Evolutionary conservation across 1,140 invertebrate species (phyloP), one percentile per base, ranked within the genome.

Genomic region (Chironomus tepperi): DNA sequence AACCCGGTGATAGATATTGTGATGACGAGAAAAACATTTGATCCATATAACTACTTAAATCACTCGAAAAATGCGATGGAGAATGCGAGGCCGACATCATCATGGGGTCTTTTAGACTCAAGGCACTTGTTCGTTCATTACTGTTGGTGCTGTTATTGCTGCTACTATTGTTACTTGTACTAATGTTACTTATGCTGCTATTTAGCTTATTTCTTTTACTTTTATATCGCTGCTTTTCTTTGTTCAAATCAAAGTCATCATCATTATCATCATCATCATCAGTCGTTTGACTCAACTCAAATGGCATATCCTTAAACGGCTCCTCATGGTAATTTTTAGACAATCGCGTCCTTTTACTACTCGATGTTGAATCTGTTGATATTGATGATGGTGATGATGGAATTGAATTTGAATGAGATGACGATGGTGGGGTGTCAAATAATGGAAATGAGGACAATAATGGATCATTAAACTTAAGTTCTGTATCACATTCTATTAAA

Each of bases 81-180:
- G 65, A 70, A 70, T 70, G 65, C 19, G 65, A 70, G 65, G 65
- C 65, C 65, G 65, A 70, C 65, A 70, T 70, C 65, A 70, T 70
- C 65, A 70, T 70, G 3, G 65, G 65, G 10, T 70, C 65, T 70
- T 70, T 70, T 18, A 70, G 18, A 21, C 65, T 70, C 65, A 70
- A 70, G 65, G 65, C 65, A 70, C 19, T 70, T 21, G 65, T 18
- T 70, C 65, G 65, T 19, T 70, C 65, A 21, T 16, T 70, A 21
- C 7, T 70, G 18, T 70, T 21, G 19, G n/a, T 18, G 18, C 6
- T 19, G 10, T 18, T 16, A 19, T 7, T 70, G 65, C 16, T 19
- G 19, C 18, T 70, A 10, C 16, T 70, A 7, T 15, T 18, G 12
- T 10, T 57, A 15, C 10, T 57, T 47, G 43, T 47, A 47, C 43